Evolutionary conservation across 2,113 vertebrate genomes (phyloP).

Genomic region (Sphaerodactylus townsendi): DNA sequence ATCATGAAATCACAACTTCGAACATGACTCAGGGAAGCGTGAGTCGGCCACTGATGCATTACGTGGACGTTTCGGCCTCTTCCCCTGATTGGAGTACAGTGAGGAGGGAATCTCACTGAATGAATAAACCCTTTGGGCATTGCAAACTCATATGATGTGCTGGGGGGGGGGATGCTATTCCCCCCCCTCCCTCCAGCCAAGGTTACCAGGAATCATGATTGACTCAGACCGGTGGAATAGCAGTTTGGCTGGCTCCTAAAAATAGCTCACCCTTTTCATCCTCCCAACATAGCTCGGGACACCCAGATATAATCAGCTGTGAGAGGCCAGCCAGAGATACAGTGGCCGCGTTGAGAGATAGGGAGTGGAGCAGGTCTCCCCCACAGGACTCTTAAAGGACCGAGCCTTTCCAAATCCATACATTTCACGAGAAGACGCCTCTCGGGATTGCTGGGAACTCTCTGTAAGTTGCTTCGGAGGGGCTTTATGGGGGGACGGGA

Average conservation of each 20-base stretch:
- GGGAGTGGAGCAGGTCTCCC: constrained; percentile 60
- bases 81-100: fast-evolving
- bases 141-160: constrained; percentile 41
- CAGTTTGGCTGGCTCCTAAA: constrained; percentile 67
- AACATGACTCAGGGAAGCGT: constrained; percentile 57
- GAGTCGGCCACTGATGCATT: background rate
- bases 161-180: constrained; percentile 23
- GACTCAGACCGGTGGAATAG: constrained; percentile 80
- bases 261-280: constrained; percentile 74
- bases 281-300: constrained; percentile 83
- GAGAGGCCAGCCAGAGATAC: constrained; percentile 70
- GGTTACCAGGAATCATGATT: constrained; percentile 72
- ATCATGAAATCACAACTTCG: background rate
- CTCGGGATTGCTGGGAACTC: constrained; percentile 11
- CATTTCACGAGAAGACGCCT: fast-evolving
- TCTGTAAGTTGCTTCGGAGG: constrained; percentile 55
- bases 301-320: constrained; percentile 87
- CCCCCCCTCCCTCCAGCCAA: constrained; percentile 4
- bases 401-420: background rate
- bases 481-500: background rate
- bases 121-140: constrained; percentile 42
- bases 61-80: background rate
- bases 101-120: constrained; percentile 25
- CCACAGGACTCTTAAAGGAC: background rate
- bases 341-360: constrained; percentile 43